Conservation (phyloP, 2,797 vertebrate species). For the Epinephelus malabaricus region DNA sequence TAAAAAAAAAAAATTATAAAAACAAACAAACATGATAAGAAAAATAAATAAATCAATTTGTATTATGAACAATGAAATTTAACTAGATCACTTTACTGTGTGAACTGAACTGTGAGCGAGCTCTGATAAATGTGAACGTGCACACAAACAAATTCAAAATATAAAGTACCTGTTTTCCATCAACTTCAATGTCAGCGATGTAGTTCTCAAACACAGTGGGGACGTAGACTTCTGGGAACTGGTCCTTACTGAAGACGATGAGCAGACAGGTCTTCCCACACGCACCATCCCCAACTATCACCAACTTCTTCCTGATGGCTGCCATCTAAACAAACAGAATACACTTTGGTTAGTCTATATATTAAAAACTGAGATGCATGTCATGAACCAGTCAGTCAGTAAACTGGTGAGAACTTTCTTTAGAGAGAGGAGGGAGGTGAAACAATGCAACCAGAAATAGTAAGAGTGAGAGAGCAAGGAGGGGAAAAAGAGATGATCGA, state of each 20-base stretch:
- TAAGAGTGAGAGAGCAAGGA: slow-evolving; percentile 10
- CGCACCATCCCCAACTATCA: slow-evolving; percentile 97
- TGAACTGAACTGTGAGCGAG: too few species aligned
- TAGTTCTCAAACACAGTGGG: slow-evolving; percentile 99
- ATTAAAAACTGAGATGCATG: not conserved
- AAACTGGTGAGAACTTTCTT: slow-evolving; percentile 11
- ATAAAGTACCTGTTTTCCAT: slow-evolving; percentile 92
- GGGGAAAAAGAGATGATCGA: slow-evolving; percentile 17
- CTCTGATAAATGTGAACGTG: too few species aligned
- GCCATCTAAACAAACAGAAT: slow-evolving; percentile 87
- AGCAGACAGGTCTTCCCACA: slow-evolving; percentile 98
- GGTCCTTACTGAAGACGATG: slow-evolving; percentile 98
- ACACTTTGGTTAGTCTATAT: slow-evolving; percentile 14
- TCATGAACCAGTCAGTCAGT: not conserved
- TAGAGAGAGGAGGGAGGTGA: slow-evolving; percentile 4
- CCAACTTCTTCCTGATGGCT: slow-evolving; percentile 97
- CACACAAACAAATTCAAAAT: not conserved
- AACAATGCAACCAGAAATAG: slow-evolving; percentile 41
- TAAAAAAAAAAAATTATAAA: too few species aligned
- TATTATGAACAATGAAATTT: too few species aligned
- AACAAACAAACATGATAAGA: too few species aligned
- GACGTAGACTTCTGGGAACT: slow-evolving; percentile 98
- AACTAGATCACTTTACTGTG: too few species aligned
- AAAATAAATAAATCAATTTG: too few species aligned
- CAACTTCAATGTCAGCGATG: slow-evolving; percentile 98